Evolutionary conservation across 1,140 invertebrate genomes (phyloP).

Genomic region (Apocrypta bakeri): DNA sequence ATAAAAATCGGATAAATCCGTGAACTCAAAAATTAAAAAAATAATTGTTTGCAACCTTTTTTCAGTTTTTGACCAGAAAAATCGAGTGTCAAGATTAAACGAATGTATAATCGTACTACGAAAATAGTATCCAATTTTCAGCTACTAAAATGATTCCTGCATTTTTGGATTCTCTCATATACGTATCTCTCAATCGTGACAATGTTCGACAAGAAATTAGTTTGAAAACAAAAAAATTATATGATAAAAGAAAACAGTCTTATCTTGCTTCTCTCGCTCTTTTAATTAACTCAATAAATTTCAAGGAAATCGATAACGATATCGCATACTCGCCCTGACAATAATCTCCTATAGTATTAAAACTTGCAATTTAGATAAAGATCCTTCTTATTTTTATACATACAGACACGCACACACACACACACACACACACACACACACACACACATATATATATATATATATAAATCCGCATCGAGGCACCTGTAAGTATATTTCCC

Average conservation of each 20-base stretch:
- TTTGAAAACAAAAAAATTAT: too few relatives aligned
- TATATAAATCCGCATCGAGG: neutral
- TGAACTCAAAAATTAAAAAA: too few relatives aligned
- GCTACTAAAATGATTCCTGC: too few relatives aligned
- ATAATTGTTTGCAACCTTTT: too few relatives aligned
- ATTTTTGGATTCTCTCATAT: too few relatives aligned
- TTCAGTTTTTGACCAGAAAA: too few relatives aligned
- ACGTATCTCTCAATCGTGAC: too few relatives aligned
- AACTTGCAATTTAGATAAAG: slow-evolving; percentile 12
- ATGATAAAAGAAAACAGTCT: too few relatives aligned
- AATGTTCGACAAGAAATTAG: neutral
- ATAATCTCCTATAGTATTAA: neutral
- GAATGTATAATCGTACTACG: too few relatives aligned
- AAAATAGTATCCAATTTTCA: too few relatives aligned
- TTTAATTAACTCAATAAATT: neutral
- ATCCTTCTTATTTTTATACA: neutral
- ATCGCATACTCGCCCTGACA: neutral
- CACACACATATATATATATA: neutral
- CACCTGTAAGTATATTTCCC: neutral
- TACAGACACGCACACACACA: neutral
- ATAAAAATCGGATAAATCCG: too few relatives aligned
- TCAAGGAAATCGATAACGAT: neutral
- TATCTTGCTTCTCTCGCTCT: neutral
- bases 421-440: neutral
- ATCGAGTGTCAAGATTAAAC: too few relatives aligned